phyloP scores from a whole-genome alignment of 2,888 invertebrate species.

The Tupiocoris notatus region DNA sequence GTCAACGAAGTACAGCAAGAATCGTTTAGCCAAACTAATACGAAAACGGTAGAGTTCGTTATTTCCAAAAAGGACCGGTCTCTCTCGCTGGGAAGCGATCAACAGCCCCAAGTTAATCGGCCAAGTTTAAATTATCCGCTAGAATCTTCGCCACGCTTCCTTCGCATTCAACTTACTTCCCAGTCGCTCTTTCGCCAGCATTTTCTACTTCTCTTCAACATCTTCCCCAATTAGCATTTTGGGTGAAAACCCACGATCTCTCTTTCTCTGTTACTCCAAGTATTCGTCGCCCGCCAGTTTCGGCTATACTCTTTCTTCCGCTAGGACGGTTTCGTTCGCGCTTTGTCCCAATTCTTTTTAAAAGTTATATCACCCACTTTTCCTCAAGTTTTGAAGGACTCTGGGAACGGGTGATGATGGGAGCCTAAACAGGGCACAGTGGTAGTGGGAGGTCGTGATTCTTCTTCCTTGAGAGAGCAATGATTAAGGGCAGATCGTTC shows the following conservation, averaged over 20 bases:
- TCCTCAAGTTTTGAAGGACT: neutral
- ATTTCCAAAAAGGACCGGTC: neutral
- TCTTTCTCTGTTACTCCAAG: neutral
- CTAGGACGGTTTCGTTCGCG: neutral
- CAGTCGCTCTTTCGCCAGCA: neutral
- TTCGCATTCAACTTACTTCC: neutral
- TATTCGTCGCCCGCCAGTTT: neutral
- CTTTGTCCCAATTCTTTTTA: slow-evolving; percentile 14
- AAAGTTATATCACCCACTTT: slow-evolving; percentile 27
- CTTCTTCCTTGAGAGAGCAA: slow-evolving; percentile 4
- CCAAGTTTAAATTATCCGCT: slow-evolving; percentile 26
- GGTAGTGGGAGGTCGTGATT: slow-evolving; percentile 5
- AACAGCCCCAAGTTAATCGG: slow-evolving; percentile 25
- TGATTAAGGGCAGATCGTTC: slow-evolving; percentile 10
- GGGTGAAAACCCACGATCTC: neutral
- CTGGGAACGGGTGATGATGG: neutral
- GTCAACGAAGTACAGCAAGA: neutral
- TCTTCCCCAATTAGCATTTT: neutral
- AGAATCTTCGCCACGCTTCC: neutral
- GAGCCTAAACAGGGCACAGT: neutral
- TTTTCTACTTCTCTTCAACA: neutral
- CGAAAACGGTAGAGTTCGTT: neutral
- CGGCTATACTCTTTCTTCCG: neutral
- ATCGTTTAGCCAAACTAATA: neutral
- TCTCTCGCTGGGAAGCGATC: slow-evolving; percentile 2